A percentile compares a stretch with the other conserved stretches of the same genome.
Conservation (phyloP, 2,888 invertebrate genomes). For the Drosophila demipolita region DNA sequence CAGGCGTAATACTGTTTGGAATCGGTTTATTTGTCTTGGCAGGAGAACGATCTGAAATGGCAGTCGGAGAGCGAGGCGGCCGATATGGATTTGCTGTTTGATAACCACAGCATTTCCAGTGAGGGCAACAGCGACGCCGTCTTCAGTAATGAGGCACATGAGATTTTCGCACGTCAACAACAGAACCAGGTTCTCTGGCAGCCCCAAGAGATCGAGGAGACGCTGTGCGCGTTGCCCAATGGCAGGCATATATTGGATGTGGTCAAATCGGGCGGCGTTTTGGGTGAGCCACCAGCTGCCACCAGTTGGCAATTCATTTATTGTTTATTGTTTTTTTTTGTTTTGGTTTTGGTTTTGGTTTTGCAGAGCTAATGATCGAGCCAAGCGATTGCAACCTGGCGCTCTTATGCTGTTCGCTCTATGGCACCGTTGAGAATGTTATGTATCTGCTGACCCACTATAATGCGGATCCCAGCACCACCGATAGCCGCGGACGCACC, state of each 20-base stretch:
- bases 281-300: slow-evolving; percentile 61
- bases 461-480: slow-evolving; percentile 87
- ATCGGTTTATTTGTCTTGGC: slow-evolving; percentile 48
- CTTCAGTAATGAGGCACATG: slow-evolving; percentile 82
- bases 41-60: slow-evolving; percentile 85
- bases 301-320: background rate
- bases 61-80: slow-evolving; percentile 80
- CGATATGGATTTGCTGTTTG: slow-evolving; percentile 78
- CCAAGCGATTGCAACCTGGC: slow-evolving; percentile 83
- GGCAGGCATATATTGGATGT: slow-evolving; percentile 73
- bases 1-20: background rate
- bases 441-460: slow-evolving; percentile 77
- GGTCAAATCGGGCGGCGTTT: slow-evolving; percentile 78
- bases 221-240: slow-evolving; percentile 74
- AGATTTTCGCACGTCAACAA: slow-evolving; percentile 81
- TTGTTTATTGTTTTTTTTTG: background rate
- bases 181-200: slow-evolving; percentile 83
- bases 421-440: slow-evolving; percentile 79
- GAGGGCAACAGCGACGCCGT: slow-evolving; percentile 82
- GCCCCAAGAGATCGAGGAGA: slow-evolving; percentile 81
- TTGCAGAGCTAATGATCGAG: slow-evolving; percentile 73
- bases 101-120: slow-evolving; percentile 84
- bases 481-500: slow-evolving; percentile 89
- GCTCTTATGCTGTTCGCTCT: slow-evolving; percentile 81
- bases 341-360: background rate